Evolutionary conservation across 1,140 invertebrate species (phyloP), one percentile per base, ranked within the genome.

Genomic region (Macrobrachium nipponense): DNA sequence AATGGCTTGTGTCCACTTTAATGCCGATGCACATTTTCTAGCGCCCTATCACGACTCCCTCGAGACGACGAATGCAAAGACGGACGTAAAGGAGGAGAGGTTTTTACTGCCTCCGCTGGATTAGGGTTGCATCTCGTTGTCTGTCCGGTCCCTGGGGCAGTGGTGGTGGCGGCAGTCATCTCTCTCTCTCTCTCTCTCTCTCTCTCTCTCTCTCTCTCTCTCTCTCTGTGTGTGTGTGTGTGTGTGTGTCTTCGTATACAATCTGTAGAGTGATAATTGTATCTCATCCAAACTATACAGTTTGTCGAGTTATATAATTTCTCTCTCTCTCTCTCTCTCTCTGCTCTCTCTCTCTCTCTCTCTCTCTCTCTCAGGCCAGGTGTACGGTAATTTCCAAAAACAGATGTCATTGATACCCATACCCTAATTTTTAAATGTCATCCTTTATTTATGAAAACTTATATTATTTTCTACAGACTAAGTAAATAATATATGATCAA

Each of bases 1-100:
- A 86, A 86, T 86, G 77, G 83, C 66, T 86, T 86, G 83, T 86
- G 83, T 86, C 83, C 83, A 86, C 83, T 86, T 86, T 86, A 86
- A 86, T 80, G 77, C 83, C 83, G 83, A 86, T 86, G 83, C 83
- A 86, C 83, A 86, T 86, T 86, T 86, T 62, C 83, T 86, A 86
- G 83, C 83, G 83, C 51, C 64, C 83, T 72, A 79, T 79, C 77
- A 86, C 83, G 83, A 44, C 66, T 17, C 83, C 77, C 83, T 5
- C 7, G 83, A 66, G 83, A 80, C 23, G 14, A 68, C 18, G 76
- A 72, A 86, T 86, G 83, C 83, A 86, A 86, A 86, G 83, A 86
- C 77, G 43, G 36, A 80, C 83, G 68, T 86, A 86, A 86, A 78
- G 83, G 80, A 78, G 58, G 20, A 68, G 78, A 76, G 36, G 68